phyloP scores from a whole-genome alignment of 2,797 vertebrate species.

The Bucorvus abyssinicus region DNA sequence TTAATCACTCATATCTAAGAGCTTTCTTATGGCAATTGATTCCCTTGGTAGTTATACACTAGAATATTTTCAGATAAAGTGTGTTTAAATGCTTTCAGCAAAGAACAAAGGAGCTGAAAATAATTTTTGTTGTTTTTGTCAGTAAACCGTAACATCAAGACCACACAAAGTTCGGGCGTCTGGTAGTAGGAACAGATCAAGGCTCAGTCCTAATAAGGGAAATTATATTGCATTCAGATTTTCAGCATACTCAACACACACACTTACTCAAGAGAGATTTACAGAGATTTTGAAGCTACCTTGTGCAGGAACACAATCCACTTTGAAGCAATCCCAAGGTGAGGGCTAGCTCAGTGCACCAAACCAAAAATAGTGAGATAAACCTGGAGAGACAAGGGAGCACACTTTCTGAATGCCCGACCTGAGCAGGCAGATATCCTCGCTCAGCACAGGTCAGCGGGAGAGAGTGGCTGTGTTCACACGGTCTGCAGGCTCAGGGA shows the following conservation, averaged over 20 bases:
- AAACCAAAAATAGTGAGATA: accelerated
- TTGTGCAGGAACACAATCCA: neutral
- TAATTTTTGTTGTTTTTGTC: neutral
- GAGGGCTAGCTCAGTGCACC: neutral
- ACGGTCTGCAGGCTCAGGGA: accelerated
- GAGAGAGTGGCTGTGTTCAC: accelerated
- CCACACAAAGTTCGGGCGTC: neutral
- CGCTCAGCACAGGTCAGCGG: accelerated
- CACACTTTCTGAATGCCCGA: accelerated
- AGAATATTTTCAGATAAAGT: neutral
- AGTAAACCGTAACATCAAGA: neutral
- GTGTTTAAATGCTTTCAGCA: neutral
- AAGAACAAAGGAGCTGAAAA: neutral
- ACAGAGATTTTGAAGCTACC: neutral
- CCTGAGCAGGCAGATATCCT: accelerated
- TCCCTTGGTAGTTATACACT: neutral
- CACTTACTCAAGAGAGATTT: neutral
- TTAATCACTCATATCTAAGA: neutral
- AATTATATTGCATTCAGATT: neutral
- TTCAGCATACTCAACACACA: neutral
- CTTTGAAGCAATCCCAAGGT: neutral
- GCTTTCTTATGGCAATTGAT: neutral
- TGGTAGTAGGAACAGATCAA: neutral
- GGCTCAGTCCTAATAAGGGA: neutral
- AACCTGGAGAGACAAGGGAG: neutral